Conservation (phyloP, 2,888 invertebrate species). For the Cynaeus angustus region DNA sequence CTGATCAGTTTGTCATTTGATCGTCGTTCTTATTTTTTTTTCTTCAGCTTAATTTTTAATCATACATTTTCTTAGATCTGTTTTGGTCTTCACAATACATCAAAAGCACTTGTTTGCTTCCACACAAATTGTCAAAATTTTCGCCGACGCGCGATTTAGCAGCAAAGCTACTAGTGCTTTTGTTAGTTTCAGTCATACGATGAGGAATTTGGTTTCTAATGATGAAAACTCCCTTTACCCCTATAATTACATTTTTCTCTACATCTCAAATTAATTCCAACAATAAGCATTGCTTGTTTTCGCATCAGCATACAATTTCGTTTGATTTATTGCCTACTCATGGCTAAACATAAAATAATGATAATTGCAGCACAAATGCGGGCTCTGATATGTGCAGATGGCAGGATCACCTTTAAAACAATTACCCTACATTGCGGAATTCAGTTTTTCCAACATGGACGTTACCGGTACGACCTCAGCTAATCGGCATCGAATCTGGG, state of each 20-base stretch:
- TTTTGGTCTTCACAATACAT: too few relatives aligned
- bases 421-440: constrained; percentile 43
- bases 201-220: too few relatives aligned
- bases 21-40: too few relatives aligned
- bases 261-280: constrained; percentile 17
- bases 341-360: constrained; percentile 25
- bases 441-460: constrained; percentile 17
- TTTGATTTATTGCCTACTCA: constrained; percentile 32
- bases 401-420: constrained; percentile 10
- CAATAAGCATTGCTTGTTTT: constrained; percentile 24
- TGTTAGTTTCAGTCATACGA: too few relatives aligned
- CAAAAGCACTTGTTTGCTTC: too few relatives aligned
- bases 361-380: constrained; percentile 25
- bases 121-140: too few relatives aligned
- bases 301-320: constrained; percentile 21
- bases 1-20: too few relatives aligned
- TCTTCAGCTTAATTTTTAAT: too few relatives aligned
- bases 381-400: constrained; percentile 19
- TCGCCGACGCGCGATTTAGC: too few relatives aligned
- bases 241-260: neutral
- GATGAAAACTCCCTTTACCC: too few relatives aligned
- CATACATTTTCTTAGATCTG: too few relatives aligned
- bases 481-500: constrained; percentile 41
- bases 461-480: constrained; percentile 29
- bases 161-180: too few relatives aligned